phyloP scores from a whole-genome alignment of 2,113 vertebrate species.

The Ptilorrhoa leucosticta region DNA sequence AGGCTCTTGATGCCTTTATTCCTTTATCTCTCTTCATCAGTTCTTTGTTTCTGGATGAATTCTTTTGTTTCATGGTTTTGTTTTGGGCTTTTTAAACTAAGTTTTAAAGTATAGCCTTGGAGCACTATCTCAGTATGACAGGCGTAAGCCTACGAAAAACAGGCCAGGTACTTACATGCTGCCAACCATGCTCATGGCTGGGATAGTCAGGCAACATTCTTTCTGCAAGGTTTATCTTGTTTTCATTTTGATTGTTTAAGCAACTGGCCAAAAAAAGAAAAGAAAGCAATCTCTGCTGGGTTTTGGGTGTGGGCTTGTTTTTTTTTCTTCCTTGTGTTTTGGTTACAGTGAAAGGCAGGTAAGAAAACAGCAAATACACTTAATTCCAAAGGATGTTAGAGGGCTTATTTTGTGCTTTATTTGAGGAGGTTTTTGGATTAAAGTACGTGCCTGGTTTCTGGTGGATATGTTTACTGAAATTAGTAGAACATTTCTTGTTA shows the following conservation, averaged over 20 bases:
- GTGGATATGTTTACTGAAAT: neutral
- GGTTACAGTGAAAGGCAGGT: neutral
- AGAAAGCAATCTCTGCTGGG: neutral
- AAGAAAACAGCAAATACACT: neutral
- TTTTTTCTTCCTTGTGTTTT: neutral
- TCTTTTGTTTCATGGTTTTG: neutral
- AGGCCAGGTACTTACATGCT: neutral
- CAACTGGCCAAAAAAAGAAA: neutral
- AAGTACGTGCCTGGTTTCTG: neutral
- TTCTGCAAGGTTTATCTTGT: conserved; percentile 31
- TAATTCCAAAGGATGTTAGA: neutral
- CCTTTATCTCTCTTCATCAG: neutral
- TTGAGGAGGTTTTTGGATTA: neutral
- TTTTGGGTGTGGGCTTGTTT: neutral
- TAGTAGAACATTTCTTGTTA: neutral
- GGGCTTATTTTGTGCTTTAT: neutral
- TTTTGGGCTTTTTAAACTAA: neutral
- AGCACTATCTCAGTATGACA: neutral
- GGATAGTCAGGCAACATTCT: neutral
- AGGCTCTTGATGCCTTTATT: neutral
- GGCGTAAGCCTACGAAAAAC: neutral
- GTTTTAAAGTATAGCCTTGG: neutral
- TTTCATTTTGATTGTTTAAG: conserved; percentile 23
- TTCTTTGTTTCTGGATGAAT: neutral
- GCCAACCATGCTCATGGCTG: neutral